These are phyloP conservation scores for Eulemur macaco DNA, from an alignment of 2,113 vertebrate genomes.

Conservation along the genomic window DNA sequence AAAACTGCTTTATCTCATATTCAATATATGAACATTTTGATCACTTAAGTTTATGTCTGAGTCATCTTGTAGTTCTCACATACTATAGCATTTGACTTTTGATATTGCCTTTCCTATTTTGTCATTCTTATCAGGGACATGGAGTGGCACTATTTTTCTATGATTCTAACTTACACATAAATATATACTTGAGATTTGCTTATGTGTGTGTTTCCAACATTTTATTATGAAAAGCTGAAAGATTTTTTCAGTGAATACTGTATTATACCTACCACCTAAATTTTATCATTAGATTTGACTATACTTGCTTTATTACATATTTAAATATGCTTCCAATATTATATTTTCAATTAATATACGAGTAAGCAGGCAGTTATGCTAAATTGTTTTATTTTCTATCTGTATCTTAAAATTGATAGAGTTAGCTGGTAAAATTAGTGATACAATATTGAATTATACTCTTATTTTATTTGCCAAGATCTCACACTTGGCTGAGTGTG, in stretches of 20 bases:
- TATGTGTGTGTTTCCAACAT: not conserved
- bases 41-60: not conserved
- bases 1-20: not conserved
- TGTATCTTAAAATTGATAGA: constrained; percentile 20
- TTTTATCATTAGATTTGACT: not conserved
- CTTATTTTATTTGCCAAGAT: not conserved
- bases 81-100: not conserved
- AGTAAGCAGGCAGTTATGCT: not conserved
- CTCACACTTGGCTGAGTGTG: not conserved
- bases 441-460: not conserved
- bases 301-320: not conserved
- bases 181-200: not conserved
- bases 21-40: not conserved
- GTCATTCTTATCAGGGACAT: not conserved
- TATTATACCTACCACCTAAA: not conserved
- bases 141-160: not conserved
- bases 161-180: not conserved
- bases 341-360: not conserved
- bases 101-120: not conserved
- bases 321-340: not conserved
- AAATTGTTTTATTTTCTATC: not conserved
- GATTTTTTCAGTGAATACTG: not conserved
- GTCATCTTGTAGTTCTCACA: not conserved
- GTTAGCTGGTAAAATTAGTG: not conserved
- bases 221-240: not conserved